Evolutionary conservation across 2,113 vertebrate species (phyloP), one percentile per base, ranked within the genome.

Genomic region (Pangasianodon gigas): DNA sequence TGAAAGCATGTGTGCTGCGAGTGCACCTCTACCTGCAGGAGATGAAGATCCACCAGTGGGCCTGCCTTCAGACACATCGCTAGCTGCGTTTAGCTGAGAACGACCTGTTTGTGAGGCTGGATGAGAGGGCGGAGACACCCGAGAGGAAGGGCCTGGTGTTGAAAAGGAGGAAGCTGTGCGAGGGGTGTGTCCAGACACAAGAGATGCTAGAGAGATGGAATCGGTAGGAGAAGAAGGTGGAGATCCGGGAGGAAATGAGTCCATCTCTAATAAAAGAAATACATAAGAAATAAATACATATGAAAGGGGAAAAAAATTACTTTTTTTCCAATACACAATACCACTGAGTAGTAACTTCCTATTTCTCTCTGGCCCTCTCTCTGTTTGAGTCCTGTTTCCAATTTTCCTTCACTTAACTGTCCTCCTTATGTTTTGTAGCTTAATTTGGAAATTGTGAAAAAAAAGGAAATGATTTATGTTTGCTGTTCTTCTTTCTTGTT

Each of bases 51-150:
- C 85, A 75, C 21, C n/a, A 7, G 79, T 37, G 32, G 84, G 82
- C 19, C 16, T 86, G 87, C n/a, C 18, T 62, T 83, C 77, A n/a
- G 62, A 37, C 19, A n/a, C 84, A 56, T 44, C 65, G 41, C 88
- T 89, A 67, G 89, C 82, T 60, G 92, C 90, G n/a, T 92, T 92
- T n/a, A 92, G 89, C 86, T 91, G 92, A 32, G 92, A 89, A 16
- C 92, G 90, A 56, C 92, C 89, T 7, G 80, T 90, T 21, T 87
- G 89, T 16, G 67, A 83, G 51, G 74, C 69, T 29, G 65, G 58
- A n/a, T 65, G 88, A 67, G n/a, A 67, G 32, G 71, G 24, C 6
- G 65, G 67, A 62, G 85, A 86, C 62, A 81, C 56, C 74, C 14
- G 58, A 84, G 67, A 29, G 69, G 69, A 87, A 21, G 84, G 18